Percentiles rank a stretch among this genome's conserved stretches.
These are phyloP conservation scores for Cordilura impudica DNA, from an alignment of 2,888 invertebrate species.

Conservation along the genomic window DNA sequence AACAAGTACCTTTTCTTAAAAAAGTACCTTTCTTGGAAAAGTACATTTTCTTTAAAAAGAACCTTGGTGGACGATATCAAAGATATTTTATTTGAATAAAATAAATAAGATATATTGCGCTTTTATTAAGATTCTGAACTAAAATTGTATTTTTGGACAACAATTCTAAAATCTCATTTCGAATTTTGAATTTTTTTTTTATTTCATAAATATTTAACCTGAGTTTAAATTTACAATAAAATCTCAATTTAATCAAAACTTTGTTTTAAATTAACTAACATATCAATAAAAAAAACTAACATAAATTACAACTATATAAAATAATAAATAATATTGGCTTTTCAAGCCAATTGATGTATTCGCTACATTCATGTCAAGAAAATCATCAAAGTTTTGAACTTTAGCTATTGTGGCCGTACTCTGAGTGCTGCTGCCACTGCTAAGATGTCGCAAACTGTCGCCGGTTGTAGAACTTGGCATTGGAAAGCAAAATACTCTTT, in stretches of 20 bases:
- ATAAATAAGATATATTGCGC: no score
- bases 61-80: no score
- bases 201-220: slow-evolving; percentile 50
- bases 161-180: no score
- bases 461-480: slow-evolving; percentile 61
- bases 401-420: slow-evolving; percentile 21
- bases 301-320: slow-evolving; percentile 41
- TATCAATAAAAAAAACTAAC: slow-evolving; percentile 48
- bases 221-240: slow-evolving; percentile 46
- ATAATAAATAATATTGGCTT: slow-evolving; percentile 17
- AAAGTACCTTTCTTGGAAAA: no score
- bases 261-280: slow-evolving; percentile 2
- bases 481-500: slow-evolving; percentile 72
- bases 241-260: slow-evolving; percentile 36
- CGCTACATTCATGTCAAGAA: slow-evolving; percentile 17
- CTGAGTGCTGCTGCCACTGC: not conserved
- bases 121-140: no score
- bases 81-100: no score
- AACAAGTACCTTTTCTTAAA: no score
- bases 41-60: no score
- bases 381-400: slow-evolving; percentile 48
- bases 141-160: no score
- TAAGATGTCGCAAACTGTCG: not conserved
- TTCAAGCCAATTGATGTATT: slow-evolving; percentile 23
- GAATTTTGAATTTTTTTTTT: slow-evolving; percentile 24